Evolutionary conservation across 2,888 invertebrate species (phyloP), one percentile per base, ranked within the genome.

Genomic region (Perithous albicinctus): DNA sequence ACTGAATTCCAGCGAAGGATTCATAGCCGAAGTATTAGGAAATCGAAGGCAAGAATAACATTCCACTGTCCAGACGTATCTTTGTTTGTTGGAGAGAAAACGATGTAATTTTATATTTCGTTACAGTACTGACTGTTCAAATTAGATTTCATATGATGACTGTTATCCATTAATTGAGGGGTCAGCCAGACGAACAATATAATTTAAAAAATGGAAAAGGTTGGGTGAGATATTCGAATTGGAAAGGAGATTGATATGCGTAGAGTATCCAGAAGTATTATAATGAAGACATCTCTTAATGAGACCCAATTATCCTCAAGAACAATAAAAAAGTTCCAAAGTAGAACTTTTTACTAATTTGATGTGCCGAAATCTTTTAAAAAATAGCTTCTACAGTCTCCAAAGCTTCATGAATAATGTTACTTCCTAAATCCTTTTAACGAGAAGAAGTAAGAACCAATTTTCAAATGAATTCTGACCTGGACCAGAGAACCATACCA

Each of bases 41-140:
- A 75, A 48, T 51, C 69, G 46, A 54, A 46, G 23, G 26, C 18
- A 63, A 61, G 54, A 69, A 80, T 78, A 61, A 67, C 66, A 73
- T 73, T 73, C 66, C 56, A 10, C 64, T 3, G 32, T 29, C 41
- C 59, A 29, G 32, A 67, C 67, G 48, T 48, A n/a, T 10, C 20
- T 15, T 64, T 54, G 54, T 56, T 46, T 78, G 29, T 48, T 54
- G 10, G 20, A 3, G n/a, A 48, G 32, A 15, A 15, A 43, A 43
- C 43, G 15, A 15, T 43, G 3, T 4, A 3, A n/a, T 12, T 41
- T 41, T 12, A 43, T 43, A 6, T 43, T 43, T 15, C 5, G 43
- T 15, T 43, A 43, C n/a, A 29, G 29, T 29, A 29, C 29, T 43
- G 15, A 43, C 43, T 15, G 15, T 1, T 15, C n/a, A 43, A 43